Evolutionary conservation across 2,113 vertebrate genomes (phyloP).

Genomic region (Neogale vison): DNA sequence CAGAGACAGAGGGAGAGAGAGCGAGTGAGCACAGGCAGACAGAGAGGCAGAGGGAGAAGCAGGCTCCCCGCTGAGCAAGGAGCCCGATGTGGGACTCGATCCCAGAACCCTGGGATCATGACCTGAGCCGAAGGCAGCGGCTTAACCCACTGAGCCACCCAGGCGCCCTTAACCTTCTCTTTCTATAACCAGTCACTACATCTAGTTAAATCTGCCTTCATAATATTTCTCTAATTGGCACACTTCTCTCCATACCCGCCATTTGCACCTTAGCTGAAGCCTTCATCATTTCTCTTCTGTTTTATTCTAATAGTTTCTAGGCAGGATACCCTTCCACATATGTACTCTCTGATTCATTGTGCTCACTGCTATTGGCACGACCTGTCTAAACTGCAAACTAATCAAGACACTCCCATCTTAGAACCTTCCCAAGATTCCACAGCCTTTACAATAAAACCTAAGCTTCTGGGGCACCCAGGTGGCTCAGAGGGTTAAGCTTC

Average conservation of each 20-base stretch:
- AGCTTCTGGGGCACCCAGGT: not conserved
- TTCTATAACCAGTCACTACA: constrained; percentile 4
- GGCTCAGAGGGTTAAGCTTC: too few relatives aligned
- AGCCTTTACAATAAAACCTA: constrained; percentile 11
- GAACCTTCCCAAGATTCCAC: not conserved
- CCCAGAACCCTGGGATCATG: too few relatives aligned
- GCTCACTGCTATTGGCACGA: not conserved
- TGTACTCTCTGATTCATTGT: not conserved
- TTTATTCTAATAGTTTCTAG: constrained; percentile 29
- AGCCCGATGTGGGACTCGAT: too few relatives aligned
- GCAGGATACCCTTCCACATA: not conserved
- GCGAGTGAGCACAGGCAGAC: too few relatives aligned
- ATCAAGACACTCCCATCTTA: not conserved
- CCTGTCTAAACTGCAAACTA: constrained; percentile 30
- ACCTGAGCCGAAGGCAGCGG: too few relatives aligned
- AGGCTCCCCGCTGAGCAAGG: too few relatives aligned
- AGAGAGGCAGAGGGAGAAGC: too few relatives aligned
- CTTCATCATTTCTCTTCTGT: constrained; percentile 25
- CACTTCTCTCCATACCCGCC: not conserved
- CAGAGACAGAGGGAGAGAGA: too few relatives aligned
- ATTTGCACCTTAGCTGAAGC: not conserved
- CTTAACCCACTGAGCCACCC: too few relatives aligned
- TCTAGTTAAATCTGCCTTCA: not conserved
- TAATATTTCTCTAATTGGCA: not conserved
- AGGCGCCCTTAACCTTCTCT: not conserved